Evolutionary conservation across 1,140 invertebrate genomes (phyloP).

Genomic region (Drosophila ficusphila): DNA sequence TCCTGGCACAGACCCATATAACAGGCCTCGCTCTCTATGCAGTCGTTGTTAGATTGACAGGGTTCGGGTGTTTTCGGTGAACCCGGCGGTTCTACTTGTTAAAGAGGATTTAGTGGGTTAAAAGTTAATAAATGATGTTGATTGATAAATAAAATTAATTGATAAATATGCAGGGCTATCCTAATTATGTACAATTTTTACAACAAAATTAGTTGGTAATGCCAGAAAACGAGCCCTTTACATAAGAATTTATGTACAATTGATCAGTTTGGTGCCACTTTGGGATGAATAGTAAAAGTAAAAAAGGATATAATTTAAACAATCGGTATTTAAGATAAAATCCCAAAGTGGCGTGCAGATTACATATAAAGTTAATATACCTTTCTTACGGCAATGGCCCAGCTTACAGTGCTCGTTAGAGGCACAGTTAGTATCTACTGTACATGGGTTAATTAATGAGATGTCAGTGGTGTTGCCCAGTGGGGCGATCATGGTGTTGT

Average conservation of each 20-base stretch:
- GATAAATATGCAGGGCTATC: slow-evolving; percentile 42
- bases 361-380: slow-evolving; percentile 66
- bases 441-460: slow-evolving; percentile 83
- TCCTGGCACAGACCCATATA: slow-evolving; percentile 90
- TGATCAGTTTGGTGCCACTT: slow-evolving; percentile 46
- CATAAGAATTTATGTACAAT: slow-evolving; percentile 66
- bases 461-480: slow-evolving; percentile 56
- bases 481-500: slow-evolving; percentile 53
- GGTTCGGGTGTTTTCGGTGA: slow-evolving; percentile 88
- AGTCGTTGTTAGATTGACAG: slow-evolving; percentile 90
- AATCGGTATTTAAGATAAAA: not conserved
- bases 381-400: slow-evolving; percentile 86
- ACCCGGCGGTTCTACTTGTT: slow-evolving; percentile 87
- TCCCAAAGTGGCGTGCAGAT: slow-evolving; percentile 50
- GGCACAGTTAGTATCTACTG: slow-evolving; percentile 85
- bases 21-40: slow-evolving; percentile 90
- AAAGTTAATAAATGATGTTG: slow-evolving; percentile 14
- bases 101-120: slow-evolving; percentile 57
- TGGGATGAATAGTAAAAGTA: slow-evolving; percentile 29
- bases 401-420: slow-evolving; percentile 86
- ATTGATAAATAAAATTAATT: not conserved
- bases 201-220: slow-evolving; percentile 33
- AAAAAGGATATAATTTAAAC: not conserved
- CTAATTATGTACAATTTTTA: slow-evolving; percentile 49
- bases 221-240: slow-evolving; percentile 45